phyloP scores from a whole-genome alignment of 1,140 invertebrate genomes.

The Cotesia vestalis region DNA sequence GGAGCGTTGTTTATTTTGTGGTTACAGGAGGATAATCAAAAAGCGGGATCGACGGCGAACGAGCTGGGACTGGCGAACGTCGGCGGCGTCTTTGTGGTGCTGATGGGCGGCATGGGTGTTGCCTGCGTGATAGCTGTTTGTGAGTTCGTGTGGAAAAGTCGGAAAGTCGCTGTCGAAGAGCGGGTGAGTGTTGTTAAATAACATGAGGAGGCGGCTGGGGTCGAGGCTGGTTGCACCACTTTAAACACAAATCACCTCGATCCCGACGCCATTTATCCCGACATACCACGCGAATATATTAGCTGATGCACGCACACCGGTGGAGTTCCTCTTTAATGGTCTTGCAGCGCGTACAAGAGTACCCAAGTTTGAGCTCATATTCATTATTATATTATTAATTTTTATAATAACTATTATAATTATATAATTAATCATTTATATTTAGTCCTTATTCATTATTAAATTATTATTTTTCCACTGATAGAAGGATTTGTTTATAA shows the following conservation, averaged over 20 bases:
- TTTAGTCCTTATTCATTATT: too few species aligned
- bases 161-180: constrained; percentile 90
- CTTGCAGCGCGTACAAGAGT: constrained; percentile 45
- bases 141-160: constrained; percentile 93
- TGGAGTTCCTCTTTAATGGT: constrained; percentile 59
- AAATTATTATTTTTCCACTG: too few species aligned
- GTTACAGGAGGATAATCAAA: constrained; percentile 81
- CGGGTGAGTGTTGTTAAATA: constrained; percentile 73
- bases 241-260: constrained; percentile 47
- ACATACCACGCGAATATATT: constrained; percentile 55
- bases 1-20: constrained; percentile 27
- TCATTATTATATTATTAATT: background rate
- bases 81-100: constrained; percentile 93
- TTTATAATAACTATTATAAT: too few species aligned
- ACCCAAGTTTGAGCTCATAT: constrained; percentile 50
- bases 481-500: too few species aligned
- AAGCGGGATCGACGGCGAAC: constrained; percentile 83
- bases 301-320: constrained; percentile 55
- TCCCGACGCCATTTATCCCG: constrained; percentile 53
- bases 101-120: constrained; percentile 90
- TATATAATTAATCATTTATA: too few species aligned
- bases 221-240: constrained; percentile 39
- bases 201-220: constrained; percentile 46
- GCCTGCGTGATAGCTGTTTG: constrained; percentile 88
- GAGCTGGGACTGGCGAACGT: constrained; percentile 90